phyloP scores from a whole-genome alignment of 2,888 invertebrate genomes.

The Anodontia alba region DNA sequence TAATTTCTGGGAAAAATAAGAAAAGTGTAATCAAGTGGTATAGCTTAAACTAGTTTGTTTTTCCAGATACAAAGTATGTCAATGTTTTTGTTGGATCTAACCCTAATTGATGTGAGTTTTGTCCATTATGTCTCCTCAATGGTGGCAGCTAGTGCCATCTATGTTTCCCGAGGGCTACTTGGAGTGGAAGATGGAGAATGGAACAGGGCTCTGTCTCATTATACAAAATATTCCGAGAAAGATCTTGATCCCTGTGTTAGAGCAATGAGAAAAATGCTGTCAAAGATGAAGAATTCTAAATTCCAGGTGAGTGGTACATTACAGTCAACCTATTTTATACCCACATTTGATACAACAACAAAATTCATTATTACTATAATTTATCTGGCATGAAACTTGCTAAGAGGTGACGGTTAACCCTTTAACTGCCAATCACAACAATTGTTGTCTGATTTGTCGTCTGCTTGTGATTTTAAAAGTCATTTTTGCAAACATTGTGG shows the following conservation, averaged over 20 bases:
- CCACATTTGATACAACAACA: too few relatives aligned
- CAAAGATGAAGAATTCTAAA: constrained; percentile 41
- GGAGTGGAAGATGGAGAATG: constrained; percentile 58
- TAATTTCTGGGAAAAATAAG: too few relatives aligned
- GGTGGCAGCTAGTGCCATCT: constrained; percentile 74
- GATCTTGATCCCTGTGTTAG: constrained; percentile 62
- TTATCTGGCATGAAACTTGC: too few relatives aligned
- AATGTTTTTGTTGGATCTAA: constrained; percentile 73
- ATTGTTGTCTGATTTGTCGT: too few relatives aligned
- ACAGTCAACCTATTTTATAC: too few relatives aligned
- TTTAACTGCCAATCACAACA: too few relatives aligned
- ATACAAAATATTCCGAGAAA: constrained; percentile 71
- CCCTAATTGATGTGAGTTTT: constrained; percentile 62
- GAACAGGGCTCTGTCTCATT: constrained; percentile 68
- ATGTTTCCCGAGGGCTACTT: constrained; percentile 66
- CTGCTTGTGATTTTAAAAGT: too few relatives aligned
- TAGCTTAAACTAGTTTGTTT: too few relatives aligned
- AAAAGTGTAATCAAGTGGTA: too few relatives aligned
- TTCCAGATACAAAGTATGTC: constrained; percentile 63
- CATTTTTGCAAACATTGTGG: too few relatives aligned
- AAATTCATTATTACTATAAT: too few relatives aligned
- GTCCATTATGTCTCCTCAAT: constrained; percentile 70
- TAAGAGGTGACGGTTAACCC: too few relatives aligned
- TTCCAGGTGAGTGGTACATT: constrained; percentile 32
- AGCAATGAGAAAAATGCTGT: constrained; percentile 61